A percentile compares a stretch with the other conserved stretches of the same genome.
phyloP scores from a whole-genome alignment of 2,888 invertebrate species.

The Lycocerus yunnanus region DNA sequence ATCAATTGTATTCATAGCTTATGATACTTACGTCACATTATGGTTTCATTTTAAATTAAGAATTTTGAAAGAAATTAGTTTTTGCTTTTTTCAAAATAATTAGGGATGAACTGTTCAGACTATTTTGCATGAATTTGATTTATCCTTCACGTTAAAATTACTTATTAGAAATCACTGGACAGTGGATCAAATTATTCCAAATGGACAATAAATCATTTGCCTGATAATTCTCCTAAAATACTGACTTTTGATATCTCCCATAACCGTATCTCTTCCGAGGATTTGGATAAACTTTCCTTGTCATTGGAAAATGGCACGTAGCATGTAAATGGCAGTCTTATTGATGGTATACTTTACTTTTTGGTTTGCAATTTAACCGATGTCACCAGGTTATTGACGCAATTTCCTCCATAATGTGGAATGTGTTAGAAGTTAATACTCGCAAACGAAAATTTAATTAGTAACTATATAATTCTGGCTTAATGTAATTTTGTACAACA shows the following conservation, averaged over 20 bases:
- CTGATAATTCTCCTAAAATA: background rate
- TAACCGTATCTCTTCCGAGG: background rate
- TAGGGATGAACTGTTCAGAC: too few relatives aligned
- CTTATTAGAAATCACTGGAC: too few relatives aligned
- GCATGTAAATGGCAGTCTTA: background rate
- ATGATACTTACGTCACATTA: too few relatives aligned
- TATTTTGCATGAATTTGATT: background rate
- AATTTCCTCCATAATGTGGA: background rate
- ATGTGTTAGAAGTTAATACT: background rate
- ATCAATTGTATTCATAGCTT: too few relatives aligned
- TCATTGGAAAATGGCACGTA: background rate
- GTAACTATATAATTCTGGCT: background rate
- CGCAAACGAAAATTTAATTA: background rate
- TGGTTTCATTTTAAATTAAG: too few relatives aligned
- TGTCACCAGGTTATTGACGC: background rate
- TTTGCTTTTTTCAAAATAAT: too few relatives aligned
- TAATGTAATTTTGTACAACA: background rate
- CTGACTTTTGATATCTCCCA: background rate
- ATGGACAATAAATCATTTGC: background rate
- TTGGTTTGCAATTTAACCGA: background rate
- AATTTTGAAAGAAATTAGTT: too few relatives aligned
- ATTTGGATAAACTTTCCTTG: background rate
- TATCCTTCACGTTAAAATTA: background rate
- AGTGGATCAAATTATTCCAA: too few relatives aligned
- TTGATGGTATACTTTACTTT: background rate